Evolutionary conservation across 2,888 invertebrate genomes (phyloP).

Genomic region (Caenorhabditis panamensis): DNA sequence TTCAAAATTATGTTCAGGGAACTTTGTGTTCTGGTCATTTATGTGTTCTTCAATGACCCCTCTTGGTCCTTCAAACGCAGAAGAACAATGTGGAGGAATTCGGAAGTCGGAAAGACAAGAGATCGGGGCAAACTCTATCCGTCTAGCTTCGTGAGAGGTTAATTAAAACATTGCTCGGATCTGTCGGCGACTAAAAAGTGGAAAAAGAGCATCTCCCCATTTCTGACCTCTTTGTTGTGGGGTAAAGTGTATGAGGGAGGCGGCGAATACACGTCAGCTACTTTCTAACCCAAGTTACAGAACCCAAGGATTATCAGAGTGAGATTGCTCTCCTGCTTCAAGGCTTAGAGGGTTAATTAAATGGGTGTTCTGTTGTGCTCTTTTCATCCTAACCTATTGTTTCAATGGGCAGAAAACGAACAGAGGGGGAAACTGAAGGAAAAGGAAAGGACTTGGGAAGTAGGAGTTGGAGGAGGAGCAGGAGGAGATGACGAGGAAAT

Average conservation of each 20-base stretch:
- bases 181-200: conserved; percentile 10
- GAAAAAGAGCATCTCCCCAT: conserved; percentile 13
- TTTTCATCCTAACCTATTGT: conserved; percentile 15
- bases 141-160: conserved; percentile 36
- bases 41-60: not conserved
- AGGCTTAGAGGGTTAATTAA: conserved; percentile 28
- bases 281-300: conserved; percentile 4
- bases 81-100: not conserved
- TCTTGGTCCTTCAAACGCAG: too few relatives aligned
- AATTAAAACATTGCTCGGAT: conserved; percentile 49
- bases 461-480: conserved; percentile 8
- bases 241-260: conserved; percentile 2
- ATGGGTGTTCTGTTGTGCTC: conserved; percentile 22
- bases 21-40: not conserved
- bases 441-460: not conserved
- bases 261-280: conserved; percentile 9
- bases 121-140: conserved; percentile 1
- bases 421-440: conserved; percentile 4
- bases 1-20: not conserved
- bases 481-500: conserved; percentile 38
- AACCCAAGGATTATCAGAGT: not conserved
- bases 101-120: not conserved
- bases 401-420: conserved; percentile 31
- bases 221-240: conserved; percentile 22
- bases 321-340: too few relatives aligned